Evolutionary conservation across 2,797 vertebrate genomes (phyloP), one percentile per base, ranked within the genome.

Genomic region (Halcyon leucocephala): DNA sequence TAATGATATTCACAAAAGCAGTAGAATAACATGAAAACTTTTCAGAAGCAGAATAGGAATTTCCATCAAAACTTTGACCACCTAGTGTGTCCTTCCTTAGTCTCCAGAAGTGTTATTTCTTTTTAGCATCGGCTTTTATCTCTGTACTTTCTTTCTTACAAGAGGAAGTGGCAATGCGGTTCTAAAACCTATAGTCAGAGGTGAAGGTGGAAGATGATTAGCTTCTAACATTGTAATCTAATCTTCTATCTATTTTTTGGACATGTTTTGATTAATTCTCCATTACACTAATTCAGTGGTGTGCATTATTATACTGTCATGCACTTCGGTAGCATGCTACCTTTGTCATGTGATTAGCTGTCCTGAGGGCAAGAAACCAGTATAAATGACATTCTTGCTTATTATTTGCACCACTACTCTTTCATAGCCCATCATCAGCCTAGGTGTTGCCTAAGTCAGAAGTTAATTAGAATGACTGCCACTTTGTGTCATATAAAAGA

Each of bases 401-500:
- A 93, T 97, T 96, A 95, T 76, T 90, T 74, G 67, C 83, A 44
- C 92, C 14, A 37, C 89, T 94, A 49, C 89, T 61, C 87, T 94
- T 95, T 92, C 78, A 14, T 62, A 91, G 92, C 81, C 86, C 84
- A 11, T 96, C 46, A 13, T 69, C 74, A 74, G 86, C 87, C 72
- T 73, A 10, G 65, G 82, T 61, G 82, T 79, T 89, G 57, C 94
- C 86, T 71, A 91, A 96, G 94, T 94, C 90, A 76, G 48, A 96
- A 97, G 91, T 93, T 98, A 97, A 98, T 98, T 98, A 97, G 97
- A 96, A 72, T 49, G 86, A 83, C 94, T 97, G 91, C 93, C 93
- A 89, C 91, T 94, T 86, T 29, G 13, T 92, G 89, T 96, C 86
- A 42, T 22, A 7, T 48, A 41, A 92, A 96, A 62, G 89, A 83